These are phyloP conservation scores for Hypercompe scribonia DNA, from an alignment of 2,888 invertebrate genomes.

Conservation along the genomic window DNA sequence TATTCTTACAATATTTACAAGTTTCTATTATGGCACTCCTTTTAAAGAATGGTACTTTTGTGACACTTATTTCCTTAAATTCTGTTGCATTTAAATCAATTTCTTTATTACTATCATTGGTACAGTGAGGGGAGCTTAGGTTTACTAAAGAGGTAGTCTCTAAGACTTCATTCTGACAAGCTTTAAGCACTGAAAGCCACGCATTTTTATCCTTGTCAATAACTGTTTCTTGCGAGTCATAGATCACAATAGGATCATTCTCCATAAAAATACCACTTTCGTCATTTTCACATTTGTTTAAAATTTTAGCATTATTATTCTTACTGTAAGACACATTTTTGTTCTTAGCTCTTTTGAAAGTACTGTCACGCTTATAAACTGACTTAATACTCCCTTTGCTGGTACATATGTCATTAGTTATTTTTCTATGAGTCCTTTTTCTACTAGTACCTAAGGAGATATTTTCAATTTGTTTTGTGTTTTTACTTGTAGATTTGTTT, in stretches of 20 bases:
- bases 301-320: conserved; percentile 16
- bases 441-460: conserved; percentile 20
- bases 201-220: conserved; percentile 76
- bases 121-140: conserved; percentile 20
- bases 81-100: conserved; percentile 5
- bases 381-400: conserved; percentile 3
- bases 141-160: conserved; percentile 38
- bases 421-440: conserved; percentile 53
- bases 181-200: conserved; percentile 67
- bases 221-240: conserved; percentile 62
- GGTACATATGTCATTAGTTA: conserved; percentile 21
- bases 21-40: conserved; percentile 62
- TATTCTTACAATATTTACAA: conserved; percentile 55
- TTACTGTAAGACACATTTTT: conserved; percentile 8
- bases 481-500: conserved; percentile 18
- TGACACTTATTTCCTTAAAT: conserved; percentile 23
- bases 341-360: conserved; percentile 31
- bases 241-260: conserved; percentile 67
- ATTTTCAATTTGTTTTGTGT: conserved; percentile 28
- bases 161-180: conserved; percentile 55
- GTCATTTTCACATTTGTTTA: conserved; percentile 51
- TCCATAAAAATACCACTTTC: conserved; percentile 73
- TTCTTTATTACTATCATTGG: conserved; percentile 20
- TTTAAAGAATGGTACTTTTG: conserved; percentile 70
- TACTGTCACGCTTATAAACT: conserved; percentile 6